Evolutionary conservation across 2,113 vertebrate genomes (phyloP), one percentile per base, ranked within the genome.

Genomic region (Anthoscopus minutus): DNA sequence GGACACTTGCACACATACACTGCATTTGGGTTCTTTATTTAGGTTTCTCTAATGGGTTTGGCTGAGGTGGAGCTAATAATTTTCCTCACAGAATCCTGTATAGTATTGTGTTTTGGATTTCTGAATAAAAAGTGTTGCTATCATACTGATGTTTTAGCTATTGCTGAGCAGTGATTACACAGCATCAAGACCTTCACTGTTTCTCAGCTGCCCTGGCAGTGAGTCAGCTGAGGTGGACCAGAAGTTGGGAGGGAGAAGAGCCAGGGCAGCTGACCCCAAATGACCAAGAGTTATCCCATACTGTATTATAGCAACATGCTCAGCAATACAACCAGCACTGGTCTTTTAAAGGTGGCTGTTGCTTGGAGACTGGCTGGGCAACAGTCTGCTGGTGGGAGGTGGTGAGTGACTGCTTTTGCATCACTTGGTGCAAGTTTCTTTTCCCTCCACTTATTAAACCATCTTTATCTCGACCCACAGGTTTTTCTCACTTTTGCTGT

Each of bases 351-450:
- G 60, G 47, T 90, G 62, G 35, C 44, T 85, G 91, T 89, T 92
- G 90, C 91, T 81, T 96, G 85, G 82, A 95, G 47, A 89, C 88
- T 85, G 61, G 23, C 65, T 92, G 74, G 74, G 88, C 79, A 91
- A 60, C 89, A 88, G 91, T 67, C 74, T 95, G 92, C 61, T 88
- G 48, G 78, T 93, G 70, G 88, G 91, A 96, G 81, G 86, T 88
- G 61, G 82, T 95, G 65, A 84, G 69, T 61, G 72, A 69, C 28
- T 93, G 94, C 65, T 64, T 84, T 87, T 73, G 30, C 81, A 82
- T 90, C 82, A 76, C 53, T 89, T 67, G 47, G 14, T 67, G 35
- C 47, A 64, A 53, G 51, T 0, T 24, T 94, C 66, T 92, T 69
- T 81, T 13, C 62, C 27, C 11, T 31, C 86, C 47, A 35, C 33